Base-by-base conservation (phyloP, 2,113 vertebrate species). In the Sinocyclocheilus grahami region DNA sequence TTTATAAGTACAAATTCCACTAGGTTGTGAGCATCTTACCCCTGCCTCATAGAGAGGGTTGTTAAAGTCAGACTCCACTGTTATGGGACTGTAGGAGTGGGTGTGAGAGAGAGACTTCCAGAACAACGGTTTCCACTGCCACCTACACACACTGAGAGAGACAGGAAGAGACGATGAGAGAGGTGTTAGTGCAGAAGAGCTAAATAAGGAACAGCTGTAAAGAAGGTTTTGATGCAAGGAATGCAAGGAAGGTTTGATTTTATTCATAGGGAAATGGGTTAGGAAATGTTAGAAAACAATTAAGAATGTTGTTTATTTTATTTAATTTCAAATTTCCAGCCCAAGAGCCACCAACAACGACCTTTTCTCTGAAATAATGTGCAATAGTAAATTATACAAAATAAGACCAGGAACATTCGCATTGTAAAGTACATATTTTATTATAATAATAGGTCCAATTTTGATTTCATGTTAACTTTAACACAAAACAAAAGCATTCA, bases 41-140 rank as follows among this genome's bases (percentile, higher is more conserved):
- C 96, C 97, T 55, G 96, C 97, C 93, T 98, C 97, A 85, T 97
- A 98, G n/a, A 98, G 95, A 51, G 97, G 97, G 87, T 97, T 98
- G 95, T 96, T 97, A 90, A 97, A 98, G 90, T 97, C 97, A 0
- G 97, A 97, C 90, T 97, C 97, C 82, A 97, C 97, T 0, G 97
- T 97, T 79, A 98, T 97, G 48, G 97, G 97, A 91, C 96, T 97
- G 92, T 98, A 98, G 69, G 97, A 97, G 90, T 97, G 97, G 78
- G 97, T 97, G 89, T 96, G 96, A 83, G 96, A 96, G 10, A 97
- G 95, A 9, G 97, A 96, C 90, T 97, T 97, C 93, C 97, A 96
- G 78, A 98, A 97, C 65, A 97, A 93, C 0, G 97, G 96, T 90
- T 97, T 98, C 91, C 97, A 97, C 86, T 97, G 97, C 92, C 97